A percentile compares a stretch with the other conserved stretches of the same genome.
These are phyloP conservation scores for Garrulus glandarius DNA, from an alignment of 2,797 vertebrate species.

Conservation along the genomic window DNA sequence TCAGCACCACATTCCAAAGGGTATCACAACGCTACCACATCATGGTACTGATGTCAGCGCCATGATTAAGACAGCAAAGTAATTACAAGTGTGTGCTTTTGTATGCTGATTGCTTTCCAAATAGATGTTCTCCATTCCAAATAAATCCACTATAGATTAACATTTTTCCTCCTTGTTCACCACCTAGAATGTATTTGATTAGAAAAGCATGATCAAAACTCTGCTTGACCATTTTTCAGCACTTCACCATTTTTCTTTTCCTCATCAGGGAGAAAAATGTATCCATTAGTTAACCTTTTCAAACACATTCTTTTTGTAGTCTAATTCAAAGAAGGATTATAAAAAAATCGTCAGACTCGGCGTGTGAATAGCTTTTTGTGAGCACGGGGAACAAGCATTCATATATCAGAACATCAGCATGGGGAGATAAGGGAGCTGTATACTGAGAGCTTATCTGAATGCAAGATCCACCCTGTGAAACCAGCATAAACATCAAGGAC, in stretches of 20 bases:
- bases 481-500: slow-evolving; percentile 50
- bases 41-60: not conserved
- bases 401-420: slow-evolving; percentile 54
- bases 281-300: slow-evolving; percentile 64
- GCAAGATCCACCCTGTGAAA: slow-evolving; percentile 53
- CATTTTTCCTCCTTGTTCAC: slow-evolving; percentile 13
- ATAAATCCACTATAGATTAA: slow-evolving; percentile 49
- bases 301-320: slow-evolving; percentile 41
- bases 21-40: not conserved
- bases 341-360: not conserved
- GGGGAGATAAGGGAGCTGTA: slow-evolving; percentile 51
- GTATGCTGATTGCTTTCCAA: slow-evolving; percentile 50
- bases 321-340: slow-evolving; percentile 55
- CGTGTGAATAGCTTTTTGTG: slow-evolving; percentile 51
- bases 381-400: not conserved
- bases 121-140: slow-evolving; percentile 28
- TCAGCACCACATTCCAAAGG: not conserved
- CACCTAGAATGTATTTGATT: slow-evolving; percentile 11
- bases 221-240: slow-evolving; percentile 55
- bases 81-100: slow-evolving; percentile 53
- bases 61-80: slow-evolving; percentile 40
- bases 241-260: slow-evolving; percentile 35
- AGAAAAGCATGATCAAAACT: slow-evolving; percentile 48
- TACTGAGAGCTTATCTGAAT: slow-evolving; percentile 39
- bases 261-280: slow-evolving; percentile 51